Evolutionary conservation across 2,888 invertebrate genomes (phyloP).

Genomic region (Drosophila kambysellisi): DNA sequence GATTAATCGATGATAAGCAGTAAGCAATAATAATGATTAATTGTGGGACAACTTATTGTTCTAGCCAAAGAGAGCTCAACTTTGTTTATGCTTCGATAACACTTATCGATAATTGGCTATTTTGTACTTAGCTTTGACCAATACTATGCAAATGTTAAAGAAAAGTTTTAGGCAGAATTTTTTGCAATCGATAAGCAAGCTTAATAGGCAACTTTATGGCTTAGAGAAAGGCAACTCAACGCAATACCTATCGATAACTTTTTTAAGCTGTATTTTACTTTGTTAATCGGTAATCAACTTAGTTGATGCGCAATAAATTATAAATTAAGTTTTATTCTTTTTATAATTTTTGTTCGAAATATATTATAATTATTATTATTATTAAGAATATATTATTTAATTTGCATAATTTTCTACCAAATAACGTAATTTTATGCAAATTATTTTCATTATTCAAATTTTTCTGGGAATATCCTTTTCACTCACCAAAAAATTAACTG

Average conservation of each 20-base stretch:
- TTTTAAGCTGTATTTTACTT: background rate
- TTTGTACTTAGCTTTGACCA: background rate
- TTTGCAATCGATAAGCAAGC: background rate
- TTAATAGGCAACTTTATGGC: fast-evolving
- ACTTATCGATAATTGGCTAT: background rate
- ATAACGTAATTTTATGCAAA: no score
- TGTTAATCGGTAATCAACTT: background rate
- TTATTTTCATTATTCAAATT: background rate
- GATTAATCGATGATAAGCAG: background rate
- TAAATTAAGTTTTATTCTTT: background rate
- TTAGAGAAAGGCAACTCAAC: background rate
- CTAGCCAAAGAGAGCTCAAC: background rate
- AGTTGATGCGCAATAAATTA: background rate
- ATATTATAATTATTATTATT: no score
- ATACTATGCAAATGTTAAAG: background rate
- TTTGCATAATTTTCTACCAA: no score
- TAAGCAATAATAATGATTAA: background rate
- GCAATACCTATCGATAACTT: background rate
- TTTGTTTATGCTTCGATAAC: background rate
- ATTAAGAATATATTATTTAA: no score
- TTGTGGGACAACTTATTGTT: background rate
- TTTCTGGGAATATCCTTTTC: background rate
- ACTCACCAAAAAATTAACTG: background rate
- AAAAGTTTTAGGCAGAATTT: background rate
- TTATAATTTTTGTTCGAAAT: no score